Conservation (phyloP, 2,113 vertebrate species). For the Pseudopodoces humilis region DNA sequence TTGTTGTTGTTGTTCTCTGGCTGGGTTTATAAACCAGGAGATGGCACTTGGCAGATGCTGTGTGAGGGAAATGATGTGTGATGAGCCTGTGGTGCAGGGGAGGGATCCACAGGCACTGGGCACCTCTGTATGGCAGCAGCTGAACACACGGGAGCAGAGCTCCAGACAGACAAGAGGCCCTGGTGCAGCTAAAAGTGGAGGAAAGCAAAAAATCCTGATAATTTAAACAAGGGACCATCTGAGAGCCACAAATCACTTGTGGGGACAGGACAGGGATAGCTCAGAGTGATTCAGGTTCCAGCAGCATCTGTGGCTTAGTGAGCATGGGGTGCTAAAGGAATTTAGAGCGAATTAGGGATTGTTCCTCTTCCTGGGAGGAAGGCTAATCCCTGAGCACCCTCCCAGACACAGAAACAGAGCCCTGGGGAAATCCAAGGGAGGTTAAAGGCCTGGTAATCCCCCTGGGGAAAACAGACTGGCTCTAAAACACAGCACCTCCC, state of each 20-base stretch:
- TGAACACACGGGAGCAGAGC: not conserved
- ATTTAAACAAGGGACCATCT: not conserved
- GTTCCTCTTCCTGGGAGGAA: not conserved
- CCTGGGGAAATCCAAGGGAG: not conserved
- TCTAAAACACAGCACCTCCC: not conserved
- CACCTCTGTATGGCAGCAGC: not conserved
- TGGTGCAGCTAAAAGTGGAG: not conserved
- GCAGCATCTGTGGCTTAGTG: not conserved
- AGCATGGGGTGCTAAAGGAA: not conserved
- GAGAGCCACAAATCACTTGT: not conserved
- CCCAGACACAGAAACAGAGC: not conserved
- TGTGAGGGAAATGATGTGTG: not conserved
- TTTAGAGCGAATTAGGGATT: not conserved
- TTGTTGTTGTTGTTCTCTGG: not conserved
- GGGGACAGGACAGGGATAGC: not conserved
- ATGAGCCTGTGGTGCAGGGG: not conserved
- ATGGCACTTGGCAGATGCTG: not conserved
- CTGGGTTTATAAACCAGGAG: not conserved
- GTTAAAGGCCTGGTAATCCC: not conserved
- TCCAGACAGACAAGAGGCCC: not conserved
- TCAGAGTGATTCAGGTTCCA: not conserved
- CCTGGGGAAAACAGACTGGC: not conserved
- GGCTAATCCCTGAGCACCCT: not conserved
- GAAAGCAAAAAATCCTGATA: not conserved
- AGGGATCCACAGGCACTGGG: fast-evolving